These are phyloP conservation scores for Drosophila arizonae DNA, from an alignment of 1,140 invertebrate species.

Conservation along the genomic window DNA sequence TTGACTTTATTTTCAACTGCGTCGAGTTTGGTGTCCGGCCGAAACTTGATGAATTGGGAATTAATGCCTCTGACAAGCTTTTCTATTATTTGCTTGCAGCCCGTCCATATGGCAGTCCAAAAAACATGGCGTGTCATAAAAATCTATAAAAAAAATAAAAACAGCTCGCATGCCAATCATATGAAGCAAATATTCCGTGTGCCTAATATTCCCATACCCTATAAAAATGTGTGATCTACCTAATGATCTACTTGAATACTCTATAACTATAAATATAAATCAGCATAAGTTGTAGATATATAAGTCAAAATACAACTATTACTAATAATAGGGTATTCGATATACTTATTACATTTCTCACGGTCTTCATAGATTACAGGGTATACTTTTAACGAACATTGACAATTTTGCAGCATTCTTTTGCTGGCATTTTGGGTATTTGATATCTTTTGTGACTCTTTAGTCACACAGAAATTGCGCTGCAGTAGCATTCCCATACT, in stretches of 20 bases:
- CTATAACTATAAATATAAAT: too few species aligned
- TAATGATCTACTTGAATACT: too few species aligned
- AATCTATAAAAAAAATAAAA: conserved; percentile 23
- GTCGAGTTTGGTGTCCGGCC: conserved; percentile 47
- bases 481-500: conserved; percentile 49
- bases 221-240: background rate
- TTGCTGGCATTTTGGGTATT: conserved; percentile 56
- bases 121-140: conserved; percentile 37
- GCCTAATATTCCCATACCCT: conserved; percentile 9
- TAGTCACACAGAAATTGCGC: conserved; percentile 55
- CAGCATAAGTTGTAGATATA: too few species aligned
- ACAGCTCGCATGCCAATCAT: conserved; percentile 29
- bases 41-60: conserved; percentile 80
- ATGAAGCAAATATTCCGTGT: background rate
- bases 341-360: too few species aligned
- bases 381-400: background rate
- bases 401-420: background rate
- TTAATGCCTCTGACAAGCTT: conserved; percentile 70
- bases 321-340: too few species aligned
- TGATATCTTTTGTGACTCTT: conserved; percentile 60
- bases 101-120: conserved; percentile 13
- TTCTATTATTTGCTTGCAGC: conserved; percentile 38
- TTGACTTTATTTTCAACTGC: conserved; percentile 77
- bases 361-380: background rate
- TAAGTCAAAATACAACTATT: too few species aligned